A percentile compares a stretch with the other conserved stretches of the same genome.
Evolutionary conservation across 2,113 vertebrate genomes (phyloP).

Genomic region (Hiodon alosoides): DNA sequence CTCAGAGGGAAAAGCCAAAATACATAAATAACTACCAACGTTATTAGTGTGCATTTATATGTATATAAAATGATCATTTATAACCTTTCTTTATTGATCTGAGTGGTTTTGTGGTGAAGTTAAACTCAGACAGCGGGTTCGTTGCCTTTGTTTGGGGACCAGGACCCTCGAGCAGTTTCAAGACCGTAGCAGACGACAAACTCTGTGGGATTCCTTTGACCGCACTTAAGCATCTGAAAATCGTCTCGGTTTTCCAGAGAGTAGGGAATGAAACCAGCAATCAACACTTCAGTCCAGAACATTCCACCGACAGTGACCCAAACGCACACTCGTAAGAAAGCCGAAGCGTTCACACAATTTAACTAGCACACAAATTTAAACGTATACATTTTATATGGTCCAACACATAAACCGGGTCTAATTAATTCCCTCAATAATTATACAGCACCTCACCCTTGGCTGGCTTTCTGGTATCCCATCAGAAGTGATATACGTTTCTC

Average conservation of each 20-base stretch:
- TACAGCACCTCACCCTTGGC: constrained; percentile 11
- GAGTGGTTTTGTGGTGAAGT: background rate
- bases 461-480: constrained; percentile 30
- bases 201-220: background rate
- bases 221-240: too few species aligned
- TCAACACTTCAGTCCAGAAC: background rate
- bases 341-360: too few species aligned
- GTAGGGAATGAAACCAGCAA: constrained; percentile 6
- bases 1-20: background rate
- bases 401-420: too few species aligned
- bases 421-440: background rate
- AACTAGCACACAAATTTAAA: background rate
- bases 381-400: background rate
- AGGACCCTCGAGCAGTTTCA: background rate
- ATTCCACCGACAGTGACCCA: too few species aligned
- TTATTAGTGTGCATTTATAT: background rate
- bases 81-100: background rate
- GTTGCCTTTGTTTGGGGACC: background rate
- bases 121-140: background rate
- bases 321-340: too few species aligned
- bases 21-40: background rate
- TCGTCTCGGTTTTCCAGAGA: background rate
- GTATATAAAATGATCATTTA: background rate
- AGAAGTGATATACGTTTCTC: constrained; percentile 28
- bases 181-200: background rate